These are phyloP conservation scores for Apostichopus parvimensis DNA, from an alignment of 35 echinoderm and acorn worm genomes.

Conservation along the genomic window DNA sequence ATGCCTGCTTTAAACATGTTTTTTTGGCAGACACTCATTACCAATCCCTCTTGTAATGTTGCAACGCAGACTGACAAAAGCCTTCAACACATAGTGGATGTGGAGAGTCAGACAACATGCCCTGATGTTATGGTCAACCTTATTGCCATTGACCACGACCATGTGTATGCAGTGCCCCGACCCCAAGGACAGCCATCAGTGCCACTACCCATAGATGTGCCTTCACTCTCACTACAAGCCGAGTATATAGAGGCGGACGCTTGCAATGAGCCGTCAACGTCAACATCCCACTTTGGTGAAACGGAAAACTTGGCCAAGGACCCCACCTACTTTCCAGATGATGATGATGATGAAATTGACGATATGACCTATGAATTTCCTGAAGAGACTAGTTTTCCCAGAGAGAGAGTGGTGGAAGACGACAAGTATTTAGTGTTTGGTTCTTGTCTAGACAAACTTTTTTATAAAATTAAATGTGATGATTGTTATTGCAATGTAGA, in stretches of 20 bases:
- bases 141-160: too few relatives aligned
- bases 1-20: too few relatives aligned
- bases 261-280: neutral
- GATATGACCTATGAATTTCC: neutral
- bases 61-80: neutral
- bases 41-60: neutral
- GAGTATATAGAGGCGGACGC: too few relatives aligned
- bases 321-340: neutral
- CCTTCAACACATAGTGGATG: neutral
- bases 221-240: neutral
- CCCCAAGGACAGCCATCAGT: too few relatives aligned
- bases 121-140: conserved; percentile 12
- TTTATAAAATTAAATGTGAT: conserved; percentile 21
- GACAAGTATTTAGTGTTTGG: conserved; percentile 25
- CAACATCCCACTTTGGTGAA: neutral
- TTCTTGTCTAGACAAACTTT: conserved; percentile 25
- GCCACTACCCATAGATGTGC: neutral
- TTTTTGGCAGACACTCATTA: neutral
- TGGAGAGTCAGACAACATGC: neutral
- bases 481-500: neutral
- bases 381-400: neutral
- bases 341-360: conserved; percentile 15
- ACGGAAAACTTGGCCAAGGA: neutral
- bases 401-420: neutral
- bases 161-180: too few relatives aligned